Conservation (phyloP, 2,888 invertebrate genomes). For the Pollenia amentaria region DNA sequence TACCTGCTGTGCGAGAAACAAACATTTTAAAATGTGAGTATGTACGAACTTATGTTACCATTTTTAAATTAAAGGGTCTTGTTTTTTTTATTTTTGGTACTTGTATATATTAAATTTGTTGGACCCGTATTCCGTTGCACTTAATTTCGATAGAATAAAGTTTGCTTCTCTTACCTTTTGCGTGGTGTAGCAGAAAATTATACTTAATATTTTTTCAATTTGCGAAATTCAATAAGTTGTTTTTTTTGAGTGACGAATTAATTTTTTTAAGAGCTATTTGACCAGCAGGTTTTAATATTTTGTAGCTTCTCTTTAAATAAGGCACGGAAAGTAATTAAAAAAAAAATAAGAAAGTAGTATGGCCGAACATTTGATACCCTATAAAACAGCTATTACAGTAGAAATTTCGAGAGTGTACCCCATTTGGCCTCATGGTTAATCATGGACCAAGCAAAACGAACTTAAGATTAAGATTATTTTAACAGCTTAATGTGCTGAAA, state of each 20-base stretch:
- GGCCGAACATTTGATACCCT: too few species aligned
- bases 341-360: too few species aligned
- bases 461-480: too few species aligned
- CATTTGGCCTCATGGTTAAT: too few species aligned
- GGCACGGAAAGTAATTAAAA: too few species aligned
- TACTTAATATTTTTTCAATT: conserved; percentile 26
- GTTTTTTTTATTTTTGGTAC: conserved; percentile 16
- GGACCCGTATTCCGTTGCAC: conserved; percentile 47
- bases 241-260: conserved; percentile 1
- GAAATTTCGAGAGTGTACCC: too few species aligned
- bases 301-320: neutral
- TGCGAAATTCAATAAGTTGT: conserved; percentile 44
- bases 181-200: conserved; percentile 2
- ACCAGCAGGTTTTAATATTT: conserved; percentile 16
- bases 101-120: neutral
- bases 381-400: too few species aligned
- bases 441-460: too few species aligned
- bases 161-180: neutral
- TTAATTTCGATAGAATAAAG: conserved; percentile 11
- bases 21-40: neutral
- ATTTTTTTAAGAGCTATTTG: neutral
- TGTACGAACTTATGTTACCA: conserved; percentile 20
- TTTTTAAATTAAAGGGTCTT: conserved; percentile 17
- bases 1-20: conserved; percentile 47
- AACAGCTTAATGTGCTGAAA: too few species aligned